Conservation (phyloP, 2,113 vertebrate genomes). For the Sus scrofa region DNA sequence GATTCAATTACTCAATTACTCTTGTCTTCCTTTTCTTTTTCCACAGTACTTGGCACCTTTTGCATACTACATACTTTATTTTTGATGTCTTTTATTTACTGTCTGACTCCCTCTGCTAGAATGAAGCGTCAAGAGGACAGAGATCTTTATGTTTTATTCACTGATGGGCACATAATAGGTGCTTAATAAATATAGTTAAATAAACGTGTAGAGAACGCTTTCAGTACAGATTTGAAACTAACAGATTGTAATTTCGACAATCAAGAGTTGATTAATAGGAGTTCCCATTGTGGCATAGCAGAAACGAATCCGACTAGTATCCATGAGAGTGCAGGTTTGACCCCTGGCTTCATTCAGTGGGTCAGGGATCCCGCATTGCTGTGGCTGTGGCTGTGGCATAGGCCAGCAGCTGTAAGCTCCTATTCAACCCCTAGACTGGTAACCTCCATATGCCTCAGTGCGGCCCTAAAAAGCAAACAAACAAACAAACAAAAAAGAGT, state of each 20-base stretch:
- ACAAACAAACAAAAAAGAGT: no score
- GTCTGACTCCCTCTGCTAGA: neutral
- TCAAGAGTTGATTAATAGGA: neutral
- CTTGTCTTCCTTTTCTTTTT: neutral
- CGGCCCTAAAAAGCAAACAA: no score
- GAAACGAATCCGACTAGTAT: no score
- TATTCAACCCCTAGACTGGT: no score
- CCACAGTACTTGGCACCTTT: neutral
- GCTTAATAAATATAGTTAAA: neutral
- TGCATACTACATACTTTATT: neutral
- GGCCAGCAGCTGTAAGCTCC: no score
- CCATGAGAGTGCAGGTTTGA: no score
- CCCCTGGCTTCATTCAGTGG: no score
- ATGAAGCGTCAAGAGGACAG: neutral
- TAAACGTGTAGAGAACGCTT: neutral
- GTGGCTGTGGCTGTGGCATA: no score
- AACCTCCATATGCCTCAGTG: no score
- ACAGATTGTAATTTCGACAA: neutral
- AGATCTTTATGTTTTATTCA: neutral
- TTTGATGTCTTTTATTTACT: neutral
- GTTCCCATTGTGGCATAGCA: no score
- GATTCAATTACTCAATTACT: neutral
- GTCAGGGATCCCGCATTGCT: no score
- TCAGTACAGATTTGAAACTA: neutral
- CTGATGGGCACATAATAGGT: neutral